Evolutionary conservation across 2,797 vertebrate genomes (phyloP).

Genomic region (Chloroceryle amazona): DNA sequence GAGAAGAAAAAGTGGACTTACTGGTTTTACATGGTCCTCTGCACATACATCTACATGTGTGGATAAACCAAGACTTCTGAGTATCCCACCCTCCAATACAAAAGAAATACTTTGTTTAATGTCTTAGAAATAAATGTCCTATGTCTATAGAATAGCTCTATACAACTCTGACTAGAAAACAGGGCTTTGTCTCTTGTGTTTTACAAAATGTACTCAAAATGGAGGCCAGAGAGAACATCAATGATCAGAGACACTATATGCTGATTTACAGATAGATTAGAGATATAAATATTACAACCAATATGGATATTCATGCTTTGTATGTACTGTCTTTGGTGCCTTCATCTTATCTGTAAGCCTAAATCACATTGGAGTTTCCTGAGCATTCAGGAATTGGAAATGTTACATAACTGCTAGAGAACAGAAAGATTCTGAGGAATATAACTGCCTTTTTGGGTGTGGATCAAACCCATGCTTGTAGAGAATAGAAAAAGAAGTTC

Average conservation of each 20-base stretch:
- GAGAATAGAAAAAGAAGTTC: neutral
- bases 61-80: neutral
- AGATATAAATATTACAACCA: neutral
- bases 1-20: neutral
- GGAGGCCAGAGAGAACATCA: neutral
- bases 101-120: neutral
- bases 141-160: rapidly evolving
- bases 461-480: neutral
- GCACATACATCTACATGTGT: neutral
- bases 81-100: neutral
- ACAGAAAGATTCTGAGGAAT: neutral
- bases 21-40: neutral
- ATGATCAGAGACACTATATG: neutral
- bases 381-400: neutral
- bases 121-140: neutral
- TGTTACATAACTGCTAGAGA: neutral
- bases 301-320: neutral
- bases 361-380: neutral
- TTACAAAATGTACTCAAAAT: neutral
- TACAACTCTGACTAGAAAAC: neutral
- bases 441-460: neutral
- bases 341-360: neutral
- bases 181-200: neutral
- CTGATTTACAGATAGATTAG: slow-evolving; percentile 17
- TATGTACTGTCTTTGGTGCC: neutral